These are phyloP conservation scores for Euglossa dilemma DNA, from an alignment of 1,140 invertebrate genomes.

Conservation along the genomic window DNA sequence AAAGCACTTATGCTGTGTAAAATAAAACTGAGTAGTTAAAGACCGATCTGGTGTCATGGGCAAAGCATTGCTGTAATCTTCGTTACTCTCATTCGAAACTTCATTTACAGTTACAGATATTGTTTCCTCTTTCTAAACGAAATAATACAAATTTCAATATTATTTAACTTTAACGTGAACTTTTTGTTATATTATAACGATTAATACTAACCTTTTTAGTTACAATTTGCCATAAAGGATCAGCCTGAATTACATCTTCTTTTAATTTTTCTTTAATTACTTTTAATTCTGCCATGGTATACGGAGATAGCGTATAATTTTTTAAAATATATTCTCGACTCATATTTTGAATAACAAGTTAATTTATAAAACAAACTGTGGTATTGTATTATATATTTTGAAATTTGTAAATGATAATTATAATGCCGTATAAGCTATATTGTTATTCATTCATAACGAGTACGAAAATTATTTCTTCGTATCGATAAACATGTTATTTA, in stretches of 20 bases:
- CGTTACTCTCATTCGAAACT: constrained; percentile 5
- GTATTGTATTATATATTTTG: too few species aligned
- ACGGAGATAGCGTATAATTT: constrained; percentile 46
- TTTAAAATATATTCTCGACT: constrained; percentile 19
- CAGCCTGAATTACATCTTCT: constrained; percentile 23
- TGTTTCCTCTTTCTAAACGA: constrained; percentile 29
- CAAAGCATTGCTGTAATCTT: background rate
- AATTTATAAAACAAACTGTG: too few species aligned
- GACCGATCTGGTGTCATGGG: background rate
- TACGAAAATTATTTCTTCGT: too few species aligned
- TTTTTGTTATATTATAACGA: background rate
- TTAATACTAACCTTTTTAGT: constrained; percentile 46
- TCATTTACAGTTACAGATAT: constrained; percentile 10
- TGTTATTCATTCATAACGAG: background rate
- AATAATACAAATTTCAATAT: background rate
- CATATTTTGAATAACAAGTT: constrained; percentile 21
- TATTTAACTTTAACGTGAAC: background rate
- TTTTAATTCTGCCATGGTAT: constrained; percentile 26
- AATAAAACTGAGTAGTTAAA: constrained; percentile 63
- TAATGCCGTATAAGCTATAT: background rate
- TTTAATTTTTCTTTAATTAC: constrained; percentile 40
- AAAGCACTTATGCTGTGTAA: constrained; percentile 38
- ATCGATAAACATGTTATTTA: too few species aligned
- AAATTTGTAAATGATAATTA: background rate
- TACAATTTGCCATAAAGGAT: constrained; percentile 50